A percentile compares a stretch with the other conserved stretches of the same genome.
phyloP scores from a whole-genome alignment of 2,113 vertebrate species.

The Dasypus novemcinctus region DNA sequence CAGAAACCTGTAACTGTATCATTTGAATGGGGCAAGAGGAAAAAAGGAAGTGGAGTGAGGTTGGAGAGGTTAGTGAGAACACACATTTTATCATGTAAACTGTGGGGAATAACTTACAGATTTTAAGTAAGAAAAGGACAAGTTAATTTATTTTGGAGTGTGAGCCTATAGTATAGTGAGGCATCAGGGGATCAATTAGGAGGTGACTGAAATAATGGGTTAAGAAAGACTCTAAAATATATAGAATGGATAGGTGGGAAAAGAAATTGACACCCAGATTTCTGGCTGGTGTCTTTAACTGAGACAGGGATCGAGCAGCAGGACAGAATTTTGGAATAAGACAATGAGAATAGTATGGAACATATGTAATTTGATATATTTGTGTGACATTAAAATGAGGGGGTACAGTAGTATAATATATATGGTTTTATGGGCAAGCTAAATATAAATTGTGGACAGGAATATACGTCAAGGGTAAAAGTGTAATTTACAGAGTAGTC shows the following conservation, averaged over 20 bases:
- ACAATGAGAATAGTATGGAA: not conserved
- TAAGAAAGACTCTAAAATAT: not conserved
- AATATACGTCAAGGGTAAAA: not conserved
- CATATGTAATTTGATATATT: too few relatives aligned
- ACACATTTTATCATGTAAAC: not conserved
- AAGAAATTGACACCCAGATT: not conserved
- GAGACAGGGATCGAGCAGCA: not conserved
- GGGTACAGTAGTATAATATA: not conserved
- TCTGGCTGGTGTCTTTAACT: not conserved
- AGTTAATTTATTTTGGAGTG: not conserved
- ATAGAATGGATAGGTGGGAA: not conserved
- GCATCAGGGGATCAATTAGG: not conserved
- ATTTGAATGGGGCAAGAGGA: not conserved
- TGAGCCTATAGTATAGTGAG: not conserved
- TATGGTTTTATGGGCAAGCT: not conserved
- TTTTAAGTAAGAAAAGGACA: not conserved
- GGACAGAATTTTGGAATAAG: not conserved
- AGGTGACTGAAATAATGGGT: not conserved
- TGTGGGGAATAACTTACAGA: not conserved
- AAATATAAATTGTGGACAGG: not conserved
- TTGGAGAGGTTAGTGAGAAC: not conserved
- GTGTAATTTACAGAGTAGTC: not conserved
- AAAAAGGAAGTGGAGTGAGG: too few relatives aligned
- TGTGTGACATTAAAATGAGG: not conserved
- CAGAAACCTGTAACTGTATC: not conserved